Conservation (phyloP, 2,113 vertebrate species). For the Chlorodrepanis virens region DNA sequence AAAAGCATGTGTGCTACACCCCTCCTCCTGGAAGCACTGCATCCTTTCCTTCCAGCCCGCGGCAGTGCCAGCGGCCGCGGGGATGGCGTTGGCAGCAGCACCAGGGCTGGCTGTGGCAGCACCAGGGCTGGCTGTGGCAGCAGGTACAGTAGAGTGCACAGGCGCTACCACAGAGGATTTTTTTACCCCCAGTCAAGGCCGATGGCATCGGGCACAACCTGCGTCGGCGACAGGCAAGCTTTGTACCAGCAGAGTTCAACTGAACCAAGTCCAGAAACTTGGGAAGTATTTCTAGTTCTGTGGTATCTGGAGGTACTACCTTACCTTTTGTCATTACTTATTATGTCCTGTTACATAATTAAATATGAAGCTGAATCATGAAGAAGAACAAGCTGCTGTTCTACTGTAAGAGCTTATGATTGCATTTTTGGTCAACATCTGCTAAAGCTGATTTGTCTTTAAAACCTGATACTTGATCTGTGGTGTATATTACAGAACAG, state of each 20-base stretch:
- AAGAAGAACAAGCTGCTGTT: neutral
- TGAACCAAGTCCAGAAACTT: neutral
- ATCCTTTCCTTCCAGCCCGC: rapidly evolving
- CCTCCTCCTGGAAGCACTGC: neutral
- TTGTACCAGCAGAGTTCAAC: neutral
- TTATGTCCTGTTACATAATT: neutral
- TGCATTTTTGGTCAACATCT: conserved; percentile 17
- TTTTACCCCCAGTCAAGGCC: neutral
- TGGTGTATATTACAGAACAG: neutral
- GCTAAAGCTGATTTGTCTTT: conserved; percentile 33
- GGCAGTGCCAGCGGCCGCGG: neutral
- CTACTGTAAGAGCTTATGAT: neutral
- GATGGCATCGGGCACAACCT: neutral
- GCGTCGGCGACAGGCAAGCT: rapidly evolving
- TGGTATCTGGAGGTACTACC: neutral
- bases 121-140: neutral
- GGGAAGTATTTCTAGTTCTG: neutral
- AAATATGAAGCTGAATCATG: neutral
- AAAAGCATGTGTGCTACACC: rapidly evolving
- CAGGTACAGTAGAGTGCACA: rapidly evolving
- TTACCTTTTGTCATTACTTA: neutral
- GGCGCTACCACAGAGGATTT: neutral
- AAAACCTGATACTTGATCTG: neutral
- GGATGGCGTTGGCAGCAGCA: rapidly evolving
- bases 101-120: neutral